Percentiles rank a stretch among this genome's conserved stretches.
Evolutionary conservation across 2,797 vertebrate species (phyloP).

Genomic region (Pseudopleuronectes americanus): DNA sequence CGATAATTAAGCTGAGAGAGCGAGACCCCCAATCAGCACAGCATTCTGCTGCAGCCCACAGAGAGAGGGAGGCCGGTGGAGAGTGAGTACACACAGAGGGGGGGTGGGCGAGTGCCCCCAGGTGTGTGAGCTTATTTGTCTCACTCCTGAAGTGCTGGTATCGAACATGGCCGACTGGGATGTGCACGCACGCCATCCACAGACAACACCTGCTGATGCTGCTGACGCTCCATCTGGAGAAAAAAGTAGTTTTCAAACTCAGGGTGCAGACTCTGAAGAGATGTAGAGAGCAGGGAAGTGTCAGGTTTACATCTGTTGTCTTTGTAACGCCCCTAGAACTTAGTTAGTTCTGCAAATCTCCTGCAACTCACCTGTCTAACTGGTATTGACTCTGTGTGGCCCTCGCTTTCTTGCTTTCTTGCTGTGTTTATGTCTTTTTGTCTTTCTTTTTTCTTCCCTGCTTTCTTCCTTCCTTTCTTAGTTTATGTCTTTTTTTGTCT

Average conservation of each 20-base stretch:
- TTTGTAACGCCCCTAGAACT: background rate
- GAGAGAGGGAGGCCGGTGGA: conserved; percentile 50
- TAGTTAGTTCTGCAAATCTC: conserved; percentile 42
- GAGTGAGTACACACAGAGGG: conserved; percentile 24
- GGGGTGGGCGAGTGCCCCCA: conserved; percentile 35
- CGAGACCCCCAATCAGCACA: conserved; percentile 61
- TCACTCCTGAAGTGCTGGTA: conserved; percentile 22
- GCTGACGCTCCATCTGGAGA: background rate
- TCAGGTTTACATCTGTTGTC: conserved; percentile 1
- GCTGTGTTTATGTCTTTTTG: no score
- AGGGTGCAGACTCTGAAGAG: conserved; percentile 14
- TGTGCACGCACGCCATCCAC: conserved; percentile 19
- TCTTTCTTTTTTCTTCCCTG: no score
- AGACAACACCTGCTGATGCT: conserved; percentile 36
- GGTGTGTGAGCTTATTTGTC: conserved; percentile 60
- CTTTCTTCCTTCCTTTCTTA: no score
- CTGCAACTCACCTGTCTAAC: conserved; percentile 38
- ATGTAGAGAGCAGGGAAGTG: conserved; percentile 5
- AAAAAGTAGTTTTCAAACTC: conserved; percentile 12
- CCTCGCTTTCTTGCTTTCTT: no score
- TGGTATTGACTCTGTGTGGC: conserved; percentile 23
- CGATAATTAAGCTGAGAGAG: conserved; percentile 72
- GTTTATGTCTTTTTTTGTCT: background rate
- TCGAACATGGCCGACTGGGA: conserved; percentile 29
- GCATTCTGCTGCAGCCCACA: conserved; percentile 38